Evolutionary conservation across 1,140 invertebrate species (phyloP), one percentile per base, ranked within the genome.

Genomic region (Atta cephalotes): DNA sequence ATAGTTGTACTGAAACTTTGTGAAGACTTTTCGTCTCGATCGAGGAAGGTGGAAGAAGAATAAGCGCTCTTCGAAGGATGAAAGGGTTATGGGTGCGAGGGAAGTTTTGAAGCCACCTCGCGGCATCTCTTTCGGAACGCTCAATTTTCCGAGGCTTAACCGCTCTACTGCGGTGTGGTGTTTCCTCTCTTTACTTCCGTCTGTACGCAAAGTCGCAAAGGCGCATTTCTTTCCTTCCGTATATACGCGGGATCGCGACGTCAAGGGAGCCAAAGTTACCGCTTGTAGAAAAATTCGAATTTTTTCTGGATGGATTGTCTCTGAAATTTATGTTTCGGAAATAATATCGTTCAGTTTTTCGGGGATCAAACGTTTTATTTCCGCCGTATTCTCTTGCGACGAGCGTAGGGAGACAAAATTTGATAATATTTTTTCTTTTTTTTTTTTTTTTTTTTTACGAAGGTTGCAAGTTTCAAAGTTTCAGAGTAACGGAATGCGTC

Each of bases 81-180:
- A 79, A 74, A 39, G 25, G 58, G 28, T 76, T 72, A 51, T 49
- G 58, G 39, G 39, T 45, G 45, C 56, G 25, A 53, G 39, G 25
- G 31, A 45, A 14, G 58, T 77, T 85, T 76, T 70, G 56, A 76
- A 84, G 49, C 49, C 82, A 77, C 45, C 58, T 14, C 72, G 74
- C 35, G 28, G 51, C 65, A 84, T 87, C 82, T 87, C 89, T 90
- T 90, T 88, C 68, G 80, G 53, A 90, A 68, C 90, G 92, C 93
- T 94, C 94, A 94, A 94, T 94, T 94, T 94, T 94, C 92, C 92
- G 91, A 91, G 92, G 94, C 94, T 94, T 94, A 94, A 92, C 90
- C 91, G 88, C 39, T 60, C 63, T 66, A 45, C 74, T 49, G n/a
- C 28, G 31, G n/a, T 72, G 56, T 68, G 76, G 49, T 77, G 85